phyloP scores from a whole-genome alignment of 2,113 vertebrate genomes.

The Mustela nigripes region DNA sequence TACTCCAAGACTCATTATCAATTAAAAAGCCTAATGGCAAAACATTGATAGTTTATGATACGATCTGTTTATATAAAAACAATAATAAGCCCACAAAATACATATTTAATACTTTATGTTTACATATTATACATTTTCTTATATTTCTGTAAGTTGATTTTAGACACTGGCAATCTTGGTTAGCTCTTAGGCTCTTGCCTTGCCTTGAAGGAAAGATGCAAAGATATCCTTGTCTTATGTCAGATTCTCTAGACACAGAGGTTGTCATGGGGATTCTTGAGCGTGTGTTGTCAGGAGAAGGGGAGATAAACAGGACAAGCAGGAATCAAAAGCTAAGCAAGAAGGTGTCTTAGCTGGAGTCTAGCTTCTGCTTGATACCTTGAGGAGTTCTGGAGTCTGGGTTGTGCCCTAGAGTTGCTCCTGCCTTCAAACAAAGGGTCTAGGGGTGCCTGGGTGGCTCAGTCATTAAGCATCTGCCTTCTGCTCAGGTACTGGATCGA shows the following conservation, averaged over 20 bases:
- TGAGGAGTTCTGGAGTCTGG: not conserved
- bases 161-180: not conserved
- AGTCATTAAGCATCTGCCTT: too few species aligned
- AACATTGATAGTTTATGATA: not conserved
- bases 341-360: not conserved
- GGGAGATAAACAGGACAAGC: not conserved
- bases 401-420: not conserved
- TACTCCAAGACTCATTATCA: not conserved
- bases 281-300: not conserved
- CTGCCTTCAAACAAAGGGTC: not conserved
- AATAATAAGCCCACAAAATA: not conserved
- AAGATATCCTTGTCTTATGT: not conserved
- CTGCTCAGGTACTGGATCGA: too few species aligned
- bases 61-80: not conserved
- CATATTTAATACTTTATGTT: not conserved
- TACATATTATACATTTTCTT: not conserved
- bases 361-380: not conserved
- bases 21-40: not conserved
- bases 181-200: not conserved
- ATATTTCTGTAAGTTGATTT: conserved; percentile 9
- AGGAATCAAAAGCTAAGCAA: not conserved
- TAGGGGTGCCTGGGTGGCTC: too few species aligned
- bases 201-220: not conserved
- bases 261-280: not conserved
- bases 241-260: not conserved